These are phyloP conservation scores for Eupithecia subumbrata DNA, from an alignment of 2,888 invertebrate species.

Conservation along the genomic window DNA sequence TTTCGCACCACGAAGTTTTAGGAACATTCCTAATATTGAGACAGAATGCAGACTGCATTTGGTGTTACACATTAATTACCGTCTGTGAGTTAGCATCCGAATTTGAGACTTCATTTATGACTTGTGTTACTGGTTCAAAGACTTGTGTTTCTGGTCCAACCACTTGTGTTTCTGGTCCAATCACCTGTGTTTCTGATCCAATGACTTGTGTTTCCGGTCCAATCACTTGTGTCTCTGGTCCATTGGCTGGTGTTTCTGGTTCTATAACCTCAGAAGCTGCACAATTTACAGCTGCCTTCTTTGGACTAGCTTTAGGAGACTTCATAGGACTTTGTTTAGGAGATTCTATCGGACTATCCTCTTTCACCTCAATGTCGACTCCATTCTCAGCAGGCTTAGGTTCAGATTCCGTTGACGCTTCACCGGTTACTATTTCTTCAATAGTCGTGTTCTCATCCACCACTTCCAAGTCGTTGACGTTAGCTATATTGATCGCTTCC, in stretches of 20 bases:
- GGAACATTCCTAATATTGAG: not conserved
- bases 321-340: slow-evolving; percentile 18
- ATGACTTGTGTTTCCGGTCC: not conserved
- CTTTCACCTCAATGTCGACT: not conserved
- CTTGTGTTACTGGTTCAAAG: not conserved
- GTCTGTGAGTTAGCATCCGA: not conserved
- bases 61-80: slow-evolving; percentile 3
- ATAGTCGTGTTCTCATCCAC: slow-evolving; percentile 53
- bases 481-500: slow-evolving; percentile 69
- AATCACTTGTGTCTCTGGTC: not conserved
- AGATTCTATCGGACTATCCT: slow-evolving; percentile 23
- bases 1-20: slow-evolving; percentile 3
- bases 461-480: slow-evolving; percentile 68
- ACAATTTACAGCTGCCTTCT: slow-evolving; percentile 2
- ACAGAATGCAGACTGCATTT: not conserved
- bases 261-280: not conserved
- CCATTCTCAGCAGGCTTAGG: slow-evolving; percentile 13
- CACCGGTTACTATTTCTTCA: slow-evolving; percentile 46
- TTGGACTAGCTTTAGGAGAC: slow-evolving; percentile 22
- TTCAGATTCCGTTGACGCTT: slow-evolving; percentile 10
- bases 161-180: not conserved
- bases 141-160: not conserved
- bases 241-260: not conserved
- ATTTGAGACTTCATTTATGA: not conserved
- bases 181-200: not conserved